phyloP scores from a whole-genome alignment of 2,888 invertebrate genomes.

The Mactromeris polynyma region DNA sequence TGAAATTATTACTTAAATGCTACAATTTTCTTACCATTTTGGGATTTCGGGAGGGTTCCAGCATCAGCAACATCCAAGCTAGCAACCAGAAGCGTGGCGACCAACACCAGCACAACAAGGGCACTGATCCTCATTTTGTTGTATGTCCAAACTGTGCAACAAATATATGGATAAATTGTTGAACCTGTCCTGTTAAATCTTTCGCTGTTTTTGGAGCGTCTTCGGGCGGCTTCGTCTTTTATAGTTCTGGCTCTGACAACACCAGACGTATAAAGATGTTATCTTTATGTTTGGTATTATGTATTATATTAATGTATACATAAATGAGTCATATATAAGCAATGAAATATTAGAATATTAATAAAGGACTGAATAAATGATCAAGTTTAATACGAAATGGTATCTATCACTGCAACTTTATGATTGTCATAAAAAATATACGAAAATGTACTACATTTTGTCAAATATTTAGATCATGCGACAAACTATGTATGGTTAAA shows the following conservation, averaged over 20 bases:
- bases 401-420: neutral
- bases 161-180: neutral
- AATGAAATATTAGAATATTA: neutral
- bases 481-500: no score
- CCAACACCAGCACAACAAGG: slow-evolving; percentile 10
- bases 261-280: neutral
- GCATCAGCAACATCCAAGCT: neutral
- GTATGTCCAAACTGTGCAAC: neutral
- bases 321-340: neutral
- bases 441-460: neutral
- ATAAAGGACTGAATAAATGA: neutral
- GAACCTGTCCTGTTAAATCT: neutral
- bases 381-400: neutral
- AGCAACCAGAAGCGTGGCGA: neutral
- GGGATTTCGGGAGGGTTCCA: neutral
- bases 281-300: neutral
- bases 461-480: neutral
- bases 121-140: slow-evolving; percentile 17
- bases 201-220: neutral
- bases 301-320: neutral
- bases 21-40: neutral
- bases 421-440: neutral
- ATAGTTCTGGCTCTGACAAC: neutral
- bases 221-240: neutral
- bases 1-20: neutral